Base-by-base conservation (phyloP, 2,113 vertebrate species). In the Python bivittatus region DNA sequence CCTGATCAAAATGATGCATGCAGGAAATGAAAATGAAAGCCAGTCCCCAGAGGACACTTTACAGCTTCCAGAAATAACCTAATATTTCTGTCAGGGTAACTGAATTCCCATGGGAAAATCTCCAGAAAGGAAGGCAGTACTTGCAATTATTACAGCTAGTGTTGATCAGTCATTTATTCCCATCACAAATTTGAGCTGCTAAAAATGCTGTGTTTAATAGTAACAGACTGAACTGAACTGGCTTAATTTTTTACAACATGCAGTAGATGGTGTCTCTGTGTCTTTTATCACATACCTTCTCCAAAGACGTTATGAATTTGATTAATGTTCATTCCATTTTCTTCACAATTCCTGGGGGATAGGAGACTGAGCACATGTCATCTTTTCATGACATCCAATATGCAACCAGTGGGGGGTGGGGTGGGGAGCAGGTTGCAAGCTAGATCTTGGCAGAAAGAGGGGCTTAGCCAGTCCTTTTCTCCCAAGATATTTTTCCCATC, bases 41-140 rank as follows among this genome's bases (percentile, higher is more conserved):
- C 53, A 53, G 91, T 44, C 20, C 5, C 61, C 94, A 68, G 60
- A 92, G 91, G 94, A n/a, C n/a, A n/a, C 88, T 90, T 92, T 92
- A n/a, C 42, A 58, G 90, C 68, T 94, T 93, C 96, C 95, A 96
- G 93, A 96, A 94, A 95, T 95, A 97, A 92, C 29, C n/a, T 22
- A 42, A 88, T 22, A 60, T 92, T 53, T 92, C 88, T 94, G 93
- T 64, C 95, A 95, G 92, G 91, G 95, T 95, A 93, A 92, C 72
- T n/a, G 87, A 89, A 89, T 93, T 91, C 91, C 58, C 88, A 91
- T 89, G 85, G 61, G 83, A 87, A 12, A 88, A 57, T 91, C 61
- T 56, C 92, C 0, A 42, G 86, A 92, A 25, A 95, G 85, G 93
- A 94, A n/a, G 61, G 0, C 38, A 60, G 85, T 88, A 58, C 53